Base-by-base conservation (phyloP, 2,113 vertebrate species). In the Hyaena hyaena region DNA sequence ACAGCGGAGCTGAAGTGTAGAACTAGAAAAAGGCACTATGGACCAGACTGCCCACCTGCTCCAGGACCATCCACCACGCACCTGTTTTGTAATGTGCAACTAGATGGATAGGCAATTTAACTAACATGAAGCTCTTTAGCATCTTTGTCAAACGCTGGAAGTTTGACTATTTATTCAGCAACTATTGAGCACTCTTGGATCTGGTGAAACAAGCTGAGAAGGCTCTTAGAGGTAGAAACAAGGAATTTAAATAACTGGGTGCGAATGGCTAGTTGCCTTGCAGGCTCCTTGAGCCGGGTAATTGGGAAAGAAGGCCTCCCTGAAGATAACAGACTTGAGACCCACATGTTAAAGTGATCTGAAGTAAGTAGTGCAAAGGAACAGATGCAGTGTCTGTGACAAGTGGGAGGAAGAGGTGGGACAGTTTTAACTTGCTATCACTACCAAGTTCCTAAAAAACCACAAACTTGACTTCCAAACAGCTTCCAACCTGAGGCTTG, bases 141-240 rank as follows among this genome's bases (percentile, higher is more conserved):
- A 23, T 33, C 31, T 80, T 80, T 88, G 48, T 76, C 61, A 65
- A n/a, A n/a, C n/a, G n/a, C 50, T 96, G 23, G 48, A 90, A 43
- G 26, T 35, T 74, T 82, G 50, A 81, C 90, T 58, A 92, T 23
- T 50, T 4, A 9, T 28, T 66, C 35, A 50, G 17, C 68, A 95
- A 58, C 80, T 66, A 61, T 2, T 79, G 33, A 94, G 88, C 39
- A 58, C 19, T 84, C 28, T 28, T 24, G 7, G 8, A 43, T 82
- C 61, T 79, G 24, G 35, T 74, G 48, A 95, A 74, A 90, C 24
- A 58, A 66, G 23, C 61, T 45, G 33, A 17, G 11, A 80, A 74
- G 33, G n/a, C 16, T 31, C n/a, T 88, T 96, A 45, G 84, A 88
- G 61, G 68, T 76, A 55, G 92, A 94, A 86, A 28, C 58, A 65